A percentile compares a stretch with the other conserved stretches of the same genome.
phyloP scores from a whole-genome alignment of 2,888 invertebrate species.

The Ophion obscuratus region DNA sequence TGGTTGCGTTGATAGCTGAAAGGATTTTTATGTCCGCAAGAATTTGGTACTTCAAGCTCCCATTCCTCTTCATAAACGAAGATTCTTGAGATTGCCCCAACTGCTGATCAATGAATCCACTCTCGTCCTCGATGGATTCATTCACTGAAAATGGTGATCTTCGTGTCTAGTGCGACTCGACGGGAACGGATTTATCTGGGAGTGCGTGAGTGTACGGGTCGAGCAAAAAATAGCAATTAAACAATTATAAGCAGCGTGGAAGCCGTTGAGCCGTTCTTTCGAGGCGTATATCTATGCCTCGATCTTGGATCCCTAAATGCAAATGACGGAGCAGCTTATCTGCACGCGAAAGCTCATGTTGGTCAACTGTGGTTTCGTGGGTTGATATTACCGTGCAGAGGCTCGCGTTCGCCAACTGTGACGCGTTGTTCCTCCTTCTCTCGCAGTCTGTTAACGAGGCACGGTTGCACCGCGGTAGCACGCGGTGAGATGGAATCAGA shows the following conservation, averaged over 20 bases:
- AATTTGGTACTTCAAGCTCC: too few relatives aligned
- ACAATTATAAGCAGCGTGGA: slow-evolving; percentile 25
- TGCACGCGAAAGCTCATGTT: slow-evolving; percentile 63
- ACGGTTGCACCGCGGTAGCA: slow-evolving; percentile 3
- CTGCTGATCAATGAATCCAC: too few relatives aligned
- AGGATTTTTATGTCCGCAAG: slow-evolving; percentile 2
- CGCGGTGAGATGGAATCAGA: slow-evolving; percentile 57
- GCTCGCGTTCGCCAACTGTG: slow-evolving; percentile 35
- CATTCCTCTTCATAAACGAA: too few relatives aligned
- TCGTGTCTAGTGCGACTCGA: too few relatives aligned
- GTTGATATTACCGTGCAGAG: slow-evolving; percentile 56
- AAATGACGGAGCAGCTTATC: slow-evolving; percentile 57
- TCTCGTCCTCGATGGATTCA: too few relatives aligned
- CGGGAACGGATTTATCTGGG: too few relatives aligned
- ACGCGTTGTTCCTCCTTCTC: slow-evolving; percentile 27
- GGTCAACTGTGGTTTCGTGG: slow-evolving; percentile 45
- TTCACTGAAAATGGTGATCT: too few relatives aligned
- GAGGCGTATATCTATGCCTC: slow-evolving; percentile 29
- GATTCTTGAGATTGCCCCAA: too few relatives aligned
- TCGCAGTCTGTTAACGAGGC: slow-evolving; percentile 57
- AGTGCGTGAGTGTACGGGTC: not conserved
- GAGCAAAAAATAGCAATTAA: slow-evolving; percentile 9
- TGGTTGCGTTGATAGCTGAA: slow-evolving; percentile 9
- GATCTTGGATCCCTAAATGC: slow-evolving; percentile 49
- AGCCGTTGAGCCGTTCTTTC: slow-evolving; percentile 29